Evolutionary conservation across 2,797 vertebrate genomes (phyloP), one percentile per base, ranked within the genome.

Genomic region (Gymnoscopelus microlampas): DNA sequence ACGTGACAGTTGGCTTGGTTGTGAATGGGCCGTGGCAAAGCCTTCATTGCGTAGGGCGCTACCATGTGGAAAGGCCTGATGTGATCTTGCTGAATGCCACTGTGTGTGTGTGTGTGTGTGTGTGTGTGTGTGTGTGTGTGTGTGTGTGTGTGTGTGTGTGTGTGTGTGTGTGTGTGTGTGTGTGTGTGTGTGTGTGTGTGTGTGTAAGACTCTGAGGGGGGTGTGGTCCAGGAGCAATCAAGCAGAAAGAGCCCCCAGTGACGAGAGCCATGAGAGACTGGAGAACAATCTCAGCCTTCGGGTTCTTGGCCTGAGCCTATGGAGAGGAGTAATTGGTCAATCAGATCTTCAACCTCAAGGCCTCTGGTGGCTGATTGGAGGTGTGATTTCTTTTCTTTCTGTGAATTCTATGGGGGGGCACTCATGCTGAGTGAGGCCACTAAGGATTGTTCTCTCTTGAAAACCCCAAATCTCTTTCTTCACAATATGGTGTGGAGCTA

Each of bases 281-380:
- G 78, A 85, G 87, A 89, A 90, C 89, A 90, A 88, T 91, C 86
- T 78, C 4, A 63, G 82, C 81, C 85, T 85, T 77, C 57, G 83
- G 85, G 82, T 85, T 85, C 84, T 80, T 76, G 81, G 71, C 73
- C 60, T 35, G 54, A 70, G 77, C 87, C 85, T 82, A 71, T 74
- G 85, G 83, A 71, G 84, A 84, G 88, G 81, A 85, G 85, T 90
- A 92, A 90, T 90, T 88, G 88, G 82, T 87, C 88, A 91, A 92
- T 91, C 87, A 90, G 88, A 90, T 93, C 88, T 88, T 86, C 77
- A 87, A 85, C 84, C 88, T 86, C 77, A 70, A 82, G 77, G 83
- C 78, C 77, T 71, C 70, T 86, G 89, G 87, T 84, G 86, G 81
- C 85, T 90, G 91, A 91, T 90, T 91, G 87, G 86, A 89, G 87